Base-by-base conservation (phyloP, 2,797 vertebrate species). In the Mionectes olivaceus region DNA sequence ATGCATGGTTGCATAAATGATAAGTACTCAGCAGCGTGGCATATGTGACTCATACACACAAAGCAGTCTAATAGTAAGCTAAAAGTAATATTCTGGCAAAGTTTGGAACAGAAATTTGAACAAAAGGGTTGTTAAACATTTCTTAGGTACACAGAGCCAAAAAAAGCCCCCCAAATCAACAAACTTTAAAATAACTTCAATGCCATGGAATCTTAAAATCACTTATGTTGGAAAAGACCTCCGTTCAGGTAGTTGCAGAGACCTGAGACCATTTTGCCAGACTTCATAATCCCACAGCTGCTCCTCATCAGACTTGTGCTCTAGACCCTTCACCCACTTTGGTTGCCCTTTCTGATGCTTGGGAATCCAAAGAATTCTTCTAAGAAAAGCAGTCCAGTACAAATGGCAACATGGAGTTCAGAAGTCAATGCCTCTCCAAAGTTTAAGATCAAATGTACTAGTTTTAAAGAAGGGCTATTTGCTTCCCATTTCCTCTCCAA, bases 1-100 rank as follows among this genome's bases (percentile, higher is more conserved):
- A 97, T 97, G 93, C 85, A 97, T 91, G 90, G 90, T 32, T 43
- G 13, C 90, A 97, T 98, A 96, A 97, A 98, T 98, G 98, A 97
- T 98, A 83, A 94, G 33, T 95, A 95, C 96, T 94, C 88, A 89
- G 68, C 76, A 96, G 79, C 63, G 77, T 83, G 67, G 87, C 64
- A 69, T 84, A 63, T 43, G 41, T 90, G 95, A 97, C 78, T 90
- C 79, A 91, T 77, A 18, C 19, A 84, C 71, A 84, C 43, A 61
- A 85, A 96, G 65, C 60, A 87, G 30, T 89, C 59, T 95, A 67
- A 56, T 63, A 77, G 55, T 27, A 85, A 95, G 76, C 61, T 97
- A 97, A 96, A 97, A 97, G 97, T 96, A 95, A 18, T 5, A 6
- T 71, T 19, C 92, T 95, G 84, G 85, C 89, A 95, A 93, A 95